These are phyloP conservation scores for Callimorpha dominula DNA, from an alignment of 2,888 invertebrate species.

Conservation along the genomic window DNA sequence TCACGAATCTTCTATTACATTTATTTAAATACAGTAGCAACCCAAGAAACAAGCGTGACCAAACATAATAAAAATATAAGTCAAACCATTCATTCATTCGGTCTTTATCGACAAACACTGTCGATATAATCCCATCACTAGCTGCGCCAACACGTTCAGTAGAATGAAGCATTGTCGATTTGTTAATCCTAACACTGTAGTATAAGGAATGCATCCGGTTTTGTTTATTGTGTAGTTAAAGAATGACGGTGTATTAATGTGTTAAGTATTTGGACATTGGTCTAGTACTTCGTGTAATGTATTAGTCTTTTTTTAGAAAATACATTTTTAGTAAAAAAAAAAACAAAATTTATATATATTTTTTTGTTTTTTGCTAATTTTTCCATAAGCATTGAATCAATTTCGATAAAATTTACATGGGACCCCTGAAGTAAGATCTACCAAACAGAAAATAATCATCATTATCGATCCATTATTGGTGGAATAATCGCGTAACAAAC, in stretches of 20 bases:
- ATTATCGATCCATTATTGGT: no score
- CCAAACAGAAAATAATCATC: no score
- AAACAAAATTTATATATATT: no score
- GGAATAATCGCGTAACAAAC: no score
- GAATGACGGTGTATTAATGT: slow-evolving; percentile 18
- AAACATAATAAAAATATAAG: slow-evolving; percentile 28
- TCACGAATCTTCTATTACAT: slow-evolving; percentile 21
- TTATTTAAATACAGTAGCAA: slow-evolving; percentile 12
- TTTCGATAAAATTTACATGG: no score
- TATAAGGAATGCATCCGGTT: slow-evolving; percentile 48
- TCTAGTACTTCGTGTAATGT: neutral
- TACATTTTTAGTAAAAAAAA: no score
- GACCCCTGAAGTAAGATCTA: no score
- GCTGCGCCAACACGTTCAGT: slow-evolving; percentile 37
- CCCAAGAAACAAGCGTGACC: slow-evolving; percentile 30
- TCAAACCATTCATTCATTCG: slow-evolving; percentile 30
- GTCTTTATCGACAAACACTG: slow-evolving; percentile 44
- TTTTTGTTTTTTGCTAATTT: no score
- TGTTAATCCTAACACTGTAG: slow-evolving; percentile 33
- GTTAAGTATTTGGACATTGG: slow-evolving; percentile 1
- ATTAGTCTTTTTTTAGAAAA: no score
- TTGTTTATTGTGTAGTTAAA: slow-evolving; percentile 25
- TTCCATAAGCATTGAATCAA: no score
- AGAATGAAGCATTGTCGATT: slow-evolving; percentile 38
- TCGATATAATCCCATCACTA: slow-evolving; percentile 49